Evolutionary conservation across 2,888 invertebrate genomes (phyloP), one percentile per base, ranked within the genome.

Genomic region (Parochlus steinenii): DNA sequence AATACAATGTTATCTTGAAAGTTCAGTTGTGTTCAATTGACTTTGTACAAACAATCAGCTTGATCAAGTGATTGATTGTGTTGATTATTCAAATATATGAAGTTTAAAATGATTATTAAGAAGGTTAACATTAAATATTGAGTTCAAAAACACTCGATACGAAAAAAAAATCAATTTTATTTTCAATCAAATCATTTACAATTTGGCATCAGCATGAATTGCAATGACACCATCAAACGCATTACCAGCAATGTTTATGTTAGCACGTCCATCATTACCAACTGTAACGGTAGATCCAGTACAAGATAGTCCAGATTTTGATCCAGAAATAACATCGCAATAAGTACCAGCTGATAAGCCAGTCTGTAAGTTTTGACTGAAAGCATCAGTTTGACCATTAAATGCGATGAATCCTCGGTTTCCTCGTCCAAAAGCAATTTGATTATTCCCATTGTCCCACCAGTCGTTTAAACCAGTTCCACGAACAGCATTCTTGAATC

Each of bases 371-470:
- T 48, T 64, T 45, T 62, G 55, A 33, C 65, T 65, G 14, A 79
- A 46, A 43, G 69, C 66, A 17, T 6, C 10, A 36, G n/a, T 43
- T 19, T 23, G 43, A 43, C 5, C 41, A 46, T 79, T 81, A 46
- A 81, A 69, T 5, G 74, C 80, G 8, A 81, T 55, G 50, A 82
- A 83, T 5, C 64, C 77, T 45, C 62, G 64, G 31, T 66, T 63
- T 0, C 80, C 80, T 10, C 82, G 67, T 45, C 77, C 74, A 57
- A 81, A 85, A 1, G 81, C 74, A 23, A 85, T 78, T 54, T 82
- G 81, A 47, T 80, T 74, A 49, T 67, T 65, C 5, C 67, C 70
- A 41, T 78, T 75, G 46, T 73, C 71, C 76, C 80, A 81, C 78
- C 81, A 85, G 48, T 65, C 62, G 27, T 57, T 62, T 1, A 74